Evolutionary conservation across 2,888 invertebrate genomes (phyloP).

Genomic region (Pseudoips prasinana): DNA sequence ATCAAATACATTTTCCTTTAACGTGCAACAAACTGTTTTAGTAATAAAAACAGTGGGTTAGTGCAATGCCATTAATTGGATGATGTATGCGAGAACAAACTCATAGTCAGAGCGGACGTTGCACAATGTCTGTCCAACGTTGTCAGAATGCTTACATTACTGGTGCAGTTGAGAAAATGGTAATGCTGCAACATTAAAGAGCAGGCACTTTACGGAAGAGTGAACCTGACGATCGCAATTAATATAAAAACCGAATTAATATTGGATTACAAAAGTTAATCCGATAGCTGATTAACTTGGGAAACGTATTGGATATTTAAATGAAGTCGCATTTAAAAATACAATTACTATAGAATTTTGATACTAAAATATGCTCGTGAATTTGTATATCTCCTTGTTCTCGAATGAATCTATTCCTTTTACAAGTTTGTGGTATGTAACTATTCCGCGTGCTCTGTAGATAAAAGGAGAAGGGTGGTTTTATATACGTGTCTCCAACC

Average conservation of each 20-base stretch:
- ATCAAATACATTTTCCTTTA: constrained; percentile 18
- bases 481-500: too few relatives aligned
- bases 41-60: constrained; percentile 4
- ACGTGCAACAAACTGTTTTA: constrained; percentile 2
- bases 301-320: too few relatives aligned
- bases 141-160: constrained; percentile 37
- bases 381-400: too few relatives aligned
- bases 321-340: too few relatives aligned
- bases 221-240: constrained; percentile 33
- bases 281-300: too few relatives aligned
- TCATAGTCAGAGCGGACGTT: constrained; percentile 36
- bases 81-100: constrained; percentile 36
- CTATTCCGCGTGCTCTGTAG: too few relatives aligned
- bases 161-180: constrained; percentile 45
- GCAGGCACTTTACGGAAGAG: constrained; percentile 51
- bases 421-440: too few relatives aligned
- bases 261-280: constrained; percentile 28
- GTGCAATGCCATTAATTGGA: constrained; percentile 29
- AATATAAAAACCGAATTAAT: constrained; percentile 34
- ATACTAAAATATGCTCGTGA: too few relatives aligned
- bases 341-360: too few relatives aligned
- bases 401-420: too few relatives aligned
- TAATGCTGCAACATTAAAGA: constrained; percentile 50
- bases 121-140: too few relatives aligned
- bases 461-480: too few relatives aligned